These are phyloP conservation scores for Budorcas taxicolor DNA, from an alignment of 2,113 vertebrate species.

Conservation along the genomic window DNA sequence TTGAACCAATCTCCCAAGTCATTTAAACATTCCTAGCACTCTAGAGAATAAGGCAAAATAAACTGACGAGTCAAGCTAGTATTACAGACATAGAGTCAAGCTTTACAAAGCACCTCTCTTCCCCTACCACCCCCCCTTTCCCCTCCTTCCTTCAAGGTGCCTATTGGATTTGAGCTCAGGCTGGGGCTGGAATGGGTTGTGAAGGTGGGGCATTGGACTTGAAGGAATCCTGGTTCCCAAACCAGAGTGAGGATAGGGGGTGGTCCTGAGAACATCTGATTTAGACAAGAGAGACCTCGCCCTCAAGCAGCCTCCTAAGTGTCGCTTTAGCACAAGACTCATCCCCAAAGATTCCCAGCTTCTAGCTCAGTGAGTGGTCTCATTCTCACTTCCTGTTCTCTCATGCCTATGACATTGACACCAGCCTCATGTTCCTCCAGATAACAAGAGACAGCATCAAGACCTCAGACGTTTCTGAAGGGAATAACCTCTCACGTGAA, in stretches of 20 bases:
- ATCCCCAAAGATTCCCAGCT: not conserved
- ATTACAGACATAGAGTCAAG: not conserved
- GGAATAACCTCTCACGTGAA: not conserved
- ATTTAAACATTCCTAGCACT: not conserved
- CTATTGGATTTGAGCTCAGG: not conserved
- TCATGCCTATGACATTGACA: not conserved
- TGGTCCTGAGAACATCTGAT: not conserved
- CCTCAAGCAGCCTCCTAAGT: not conserved
- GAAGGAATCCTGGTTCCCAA: not conserved
- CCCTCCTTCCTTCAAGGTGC: not conserved
- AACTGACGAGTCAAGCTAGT: not conserved
- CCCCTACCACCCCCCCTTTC: rapidly evolving
- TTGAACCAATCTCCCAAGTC: not conserved
- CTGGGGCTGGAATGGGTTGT: not conserved
- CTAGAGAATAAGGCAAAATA: not conserved
- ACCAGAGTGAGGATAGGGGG: not conserved
- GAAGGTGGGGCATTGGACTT: not conserved
- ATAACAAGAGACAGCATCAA: not conserved
- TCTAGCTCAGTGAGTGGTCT: not conserved
- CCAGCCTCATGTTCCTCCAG: not conserved
- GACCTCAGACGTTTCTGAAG: not conserved
- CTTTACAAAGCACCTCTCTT: not conserved
- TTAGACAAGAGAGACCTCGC: not conserved
- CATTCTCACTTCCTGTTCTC: not conserved
- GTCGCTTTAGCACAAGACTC: not conserved